These are phyloP conservation scores for Leucosticte australis DNA, from an alignment of 2,113 vertebrate genomes.

Conservation along the genomic window DNA sequence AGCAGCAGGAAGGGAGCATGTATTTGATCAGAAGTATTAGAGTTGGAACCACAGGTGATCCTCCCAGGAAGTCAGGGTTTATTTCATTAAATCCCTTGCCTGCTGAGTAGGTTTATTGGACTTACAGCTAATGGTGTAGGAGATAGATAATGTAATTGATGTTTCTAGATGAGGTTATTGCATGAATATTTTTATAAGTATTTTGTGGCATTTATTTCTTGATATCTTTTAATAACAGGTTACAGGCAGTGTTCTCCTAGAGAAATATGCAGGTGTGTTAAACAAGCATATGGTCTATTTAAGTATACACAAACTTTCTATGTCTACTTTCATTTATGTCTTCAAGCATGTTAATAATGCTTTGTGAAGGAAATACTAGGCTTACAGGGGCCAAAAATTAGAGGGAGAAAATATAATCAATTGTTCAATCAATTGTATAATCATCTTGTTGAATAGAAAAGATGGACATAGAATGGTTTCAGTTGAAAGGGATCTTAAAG, in stretches of 20 bases:
- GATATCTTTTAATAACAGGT: background rate
- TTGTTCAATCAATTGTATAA: too few relatives aligned
- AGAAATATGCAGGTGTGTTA: background rate
- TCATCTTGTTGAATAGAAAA: slow-evolving; percentile 15
- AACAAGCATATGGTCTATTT: background rate
- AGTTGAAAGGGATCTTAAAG: background rate
- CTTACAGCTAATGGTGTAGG: slow-evolving; percentile 19
- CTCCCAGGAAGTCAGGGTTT: slow-evolving; percentile 28
- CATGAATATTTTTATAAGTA: slow-evolving; percentile 7
- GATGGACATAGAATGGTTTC: background rate
- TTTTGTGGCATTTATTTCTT: slow-evolving; percentile 17
- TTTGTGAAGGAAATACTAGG: background rate
- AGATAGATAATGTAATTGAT: slow-evolving; percentile 42
- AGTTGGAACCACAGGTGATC: slow-evolving; percentile 43
- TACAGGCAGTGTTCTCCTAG: background rate
- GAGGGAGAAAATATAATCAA: background rate
- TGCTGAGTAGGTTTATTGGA: slow-evolving; percentile 61
- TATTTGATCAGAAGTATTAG: slow-evolving; percentile 57
- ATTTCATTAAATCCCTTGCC: slow-evolving; percentile 60
- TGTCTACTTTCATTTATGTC: background rate
- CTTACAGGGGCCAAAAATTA: background rate
- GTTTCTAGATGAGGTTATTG: slow-evolving; percentile 3
- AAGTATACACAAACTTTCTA: background rate
- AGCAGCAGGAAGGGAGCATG: slow-evolving; percentile 27
- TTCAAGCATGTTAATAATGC: background rate